phyloP scores from a whole-genome alignment of 2,113 vertebrate genomes.

The Ornithorhynchus anatinus region DNA sequence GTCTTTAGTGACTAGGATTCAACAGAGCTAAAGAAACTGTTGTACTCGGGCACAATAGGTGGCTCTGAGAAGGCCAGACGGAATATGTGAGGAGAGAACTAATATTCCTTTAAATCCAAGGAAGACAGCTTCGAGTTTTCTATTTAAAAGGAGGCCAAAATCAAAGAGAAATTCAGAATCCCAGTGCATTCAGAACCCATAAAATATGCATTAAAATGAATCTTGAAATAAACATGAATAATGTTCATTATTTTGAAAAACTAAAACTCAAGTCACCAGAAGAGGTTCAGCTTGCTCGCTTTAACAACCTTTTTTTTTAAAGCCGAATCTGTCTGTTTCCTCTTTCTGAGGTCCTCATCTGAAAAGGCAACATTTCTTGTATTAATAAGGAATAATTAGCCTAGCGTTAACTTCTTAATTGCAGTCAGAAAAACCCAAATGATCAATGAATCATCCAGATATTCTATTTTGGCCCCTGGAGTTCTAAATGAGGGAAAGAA shows the following conservation, averaged over 20 bases:
- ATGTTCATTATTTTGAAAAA: slow-evolving; percentile 32
- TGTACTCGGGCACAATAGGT: slow-evolving; percentile 83
- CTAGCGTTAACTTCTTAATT: background rate
- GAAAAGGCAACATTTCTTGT: background rate
- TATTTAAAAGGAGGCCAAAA: slow-evolving; percentile 62
- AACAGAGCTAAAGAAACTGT: slow-evolving; percentile 81
- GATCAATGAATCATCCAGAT: background rate
- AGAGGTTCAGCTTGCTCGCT: slow-evolving; percentile 2
- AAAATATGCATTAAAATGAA: slow-evolving; percentile 65
- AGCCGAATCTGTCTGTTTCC: background rate
- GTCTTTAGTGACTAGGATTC: slow-evolving; percentile 84
- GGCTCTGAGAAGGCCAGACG: slow-evolving; percentile 80
- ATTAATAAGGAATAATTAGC: background rate
- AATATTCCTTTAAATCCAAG: slow-evolving; percentile 75
- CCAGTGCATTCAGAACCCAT: slow-evolving; percentile 53
- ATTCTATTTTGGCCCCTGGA: background rate
- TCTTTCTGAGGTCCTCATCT: slow-evolving; percentile 5
- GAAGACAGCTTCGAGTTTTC: slow-evolving; percentile 50
- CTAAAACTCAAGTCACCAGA: slow-evolving; percentile 20
- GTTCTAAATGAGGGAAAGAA: background rate
- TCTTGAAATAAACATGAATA: slow-evolving; percentile 47
- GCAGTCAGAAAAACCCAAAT: background rate
- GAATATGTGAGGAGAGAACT: slow-evolving; percentile 86
- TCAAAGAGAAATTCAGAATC: slow-evolving; percentile 60
- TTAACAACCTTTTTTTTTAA: slow-evolving; percentile 23